A percentile compares a stretch with the other conserved stretches of the same genome.
phyloP scores from a whole-genome alignment of 2,888 invertebrate genomes.

The Drosophila cracens region DNA sequence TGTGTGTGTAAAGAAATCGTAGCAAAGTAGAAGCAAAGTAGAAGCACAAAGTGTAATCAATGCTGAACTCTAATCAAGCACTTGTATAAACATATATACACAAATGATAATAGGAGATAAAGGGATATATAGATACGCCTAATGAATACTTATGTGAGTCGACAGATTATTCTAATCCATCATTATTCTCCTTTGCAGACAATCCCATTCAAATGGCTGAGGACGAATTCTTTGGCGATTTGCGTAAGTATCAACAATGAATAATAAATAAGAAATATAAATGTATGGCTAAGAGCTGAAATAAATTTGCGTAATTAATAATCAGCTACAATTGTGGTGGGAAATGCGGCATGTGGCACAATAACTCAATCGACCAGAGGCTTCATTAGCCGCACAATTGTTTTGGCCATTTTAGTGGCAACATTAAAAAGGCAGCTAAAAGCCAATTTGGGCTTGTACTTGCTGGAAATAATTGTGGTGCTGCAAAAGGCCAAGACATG shows the following conservation, averaged over 20 bases:
- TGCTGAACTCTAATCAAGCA: slow-evolving; percentile 4
- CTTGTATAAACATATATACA: slow-evolving; percentile 1
- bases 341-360: slow-evolving; percentile 55
- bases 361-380: slow-evolving; percentile 74
- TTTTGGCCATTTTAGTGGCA: slow-evolving; percentile 65
- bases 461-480: slow-evolving; percentile 11
- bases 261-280: not conserved
- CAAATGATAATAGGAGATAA: not conserved
- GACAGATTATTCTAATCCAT: slow-evolving; percentile 52
- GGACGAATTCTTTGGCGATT: slow-evolving; percentile 60
- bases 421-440: slow-evolving; percentile 63
- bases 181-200: slow-evolving; percentile 62
- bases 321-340: slow-evolving; percentile 43
- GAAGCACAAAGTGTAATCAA: slow-evolving; percentile 16
- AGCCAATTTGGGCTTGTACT: slow-evolving; percentile 45
- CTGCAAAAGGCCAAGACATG: slow-evolving; percentile 23
- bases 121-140: not conserved
- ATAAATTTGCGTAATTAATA: slow-evolving; percentile 45
- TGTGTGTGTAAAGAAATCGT: not conserved
- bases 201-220: slow-evolving; percentile 67
- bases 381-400: slow-evolving; percentile 62
- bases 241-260: slow-evolving; percentile 56
- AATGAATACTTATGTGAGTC: not conserved
- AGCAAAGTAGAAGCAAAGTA: not conserved
- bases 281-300: slow-evolving; percentile 2